phyloP scores from a whole-genome alignment of 2,113 vertebrate species.

The Azemiops feae region DNA sequence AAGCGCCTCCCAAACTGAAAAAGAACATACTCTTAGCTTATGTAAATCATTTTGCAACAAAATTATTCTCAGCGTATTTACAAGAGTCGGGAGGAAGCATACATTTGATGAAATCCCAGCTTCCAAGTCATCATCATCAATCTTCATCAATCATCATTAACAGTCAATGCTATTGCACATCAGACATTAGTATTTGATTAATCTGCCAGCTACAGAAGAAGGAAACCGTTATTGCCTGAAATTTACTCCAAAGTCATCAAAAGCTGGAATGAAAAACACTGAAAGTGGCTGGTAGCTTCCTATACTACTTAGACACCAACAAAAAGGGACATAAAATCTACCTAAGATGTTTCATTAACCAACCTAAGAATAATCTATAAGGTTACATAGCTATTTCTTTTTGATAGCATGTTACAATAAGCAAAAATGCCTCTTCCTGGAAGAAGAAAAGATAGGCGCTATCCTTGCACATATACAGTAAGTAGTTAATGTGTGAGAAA shows the following conservation, averaged over 20 bases:
- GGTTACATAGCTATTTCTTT: neutral
- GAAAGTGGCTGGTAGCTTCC: neutral
- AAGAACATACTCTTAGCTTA: neutral
- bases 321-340: neutral
- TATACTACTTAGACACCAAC: neutral
- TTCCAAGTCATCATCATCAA: neutral
- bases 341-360: neutral
- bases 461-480: neutral
- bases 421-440: neutral
- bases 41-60: neutral
- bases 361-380: neutral
- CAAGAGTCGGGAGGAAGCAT: neutral
- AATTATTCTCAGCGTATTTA: neutral
- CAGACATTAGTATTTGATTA: neutral
- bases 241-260: neutral
- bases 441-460: neutral
- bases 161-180: neutral
- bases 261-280: neutral
- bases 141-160: neutral
- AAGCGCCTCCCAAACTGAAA: neutral
- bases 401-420: neutral
- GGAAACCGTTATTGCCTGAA: neutral
- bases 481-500: neutral
- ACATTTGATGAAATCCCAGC: neutral
- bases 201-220: neutral